phyloP scores from a whole-genome alignment of 2,888 invertebrate genomes.

The Oasisia sp. region DNA sequence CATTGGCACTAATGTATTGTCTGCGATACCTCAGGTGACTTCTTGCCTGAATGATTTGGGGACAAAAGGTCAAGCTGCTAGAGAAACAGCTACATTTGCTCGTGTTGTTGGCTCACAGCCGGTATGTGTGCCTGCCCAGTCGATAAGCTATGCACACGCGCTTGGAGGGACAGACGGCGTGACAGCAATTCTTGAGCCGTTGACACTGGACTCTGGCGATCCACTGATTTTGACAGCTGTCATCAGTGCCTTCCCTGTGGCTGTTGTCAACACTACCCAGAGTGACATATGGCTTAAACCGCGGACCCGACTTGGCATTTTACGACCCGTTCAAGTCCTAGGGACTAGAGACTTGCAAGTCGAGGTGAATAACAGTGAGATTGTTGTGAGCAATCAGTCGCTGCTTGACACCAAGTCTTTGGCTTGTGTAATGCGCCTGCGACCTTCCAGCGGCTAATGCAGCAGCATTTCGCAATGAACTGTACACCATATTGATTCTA shows the following conservation, averaged over 20 bases:
- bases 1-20: not conserved
- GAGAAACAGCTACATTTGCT: not conserved
- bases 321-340: not conserved
- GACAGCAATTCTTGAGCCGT: not conserved
- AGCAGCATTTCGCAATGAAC: constrained; percentile 37
- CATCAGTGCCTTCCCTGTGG: not conserved
- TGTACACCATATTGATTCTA: too few species aligned
- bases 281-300: not conserved
- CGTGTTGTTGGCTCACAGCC: not conserved
- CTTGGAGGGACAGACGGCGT: not conserved
- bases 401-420: not conserved
- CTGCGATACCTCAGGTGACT: not conserved
- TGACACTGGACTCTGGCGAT: not conserved
- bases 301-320: not conserved
- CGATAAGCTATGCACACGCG: not conserved
- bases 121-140: not conserved
- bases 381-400: not conserved
- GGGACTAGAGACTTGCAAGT: not conserved
- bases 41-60: not conserved
- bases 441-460: constrained; percentile 41
- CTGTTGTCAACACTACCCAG: not conserved
- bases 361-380: not conserved
- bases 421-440: not conserved
- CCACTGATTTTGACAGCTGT: not conserved
- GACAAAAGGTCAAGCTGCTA: not conserved